Conservation (phyloP, 2,888 invertebrate genomes). For the Matsumyia berberina region DNA sequence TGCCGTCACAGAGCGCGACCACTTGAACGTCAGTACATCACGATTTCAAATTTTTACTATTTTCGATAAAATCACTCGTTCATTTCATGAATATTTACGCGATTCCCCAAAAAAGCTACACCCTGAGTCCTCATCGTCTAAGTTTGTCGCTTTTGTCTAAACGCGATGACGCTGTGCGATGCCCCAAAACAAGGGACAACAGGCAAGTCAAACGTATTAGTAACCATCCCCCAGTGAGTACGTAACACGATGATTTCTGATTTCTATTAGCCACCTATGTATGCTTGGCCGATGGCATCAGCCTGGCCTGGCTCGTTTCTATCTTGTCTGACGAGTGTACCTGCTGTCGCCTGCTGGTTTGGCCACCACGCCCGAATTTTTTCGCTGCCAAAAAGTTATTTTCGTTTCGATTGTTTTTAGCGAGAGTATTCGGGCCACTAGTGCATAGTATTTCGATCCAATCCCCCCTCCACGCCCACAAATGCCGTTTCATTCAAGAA, state of each 20-base stretch:
- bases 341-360: constrained; percentile 29
- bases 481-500: constrained; percentile 54
- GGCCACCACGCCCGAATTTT: constrained; percentile 61
- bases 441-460: constrained; percentile 25
- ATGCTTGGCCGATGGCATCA: constrained; percentile 35
- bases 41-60: constrained; percentile 51
- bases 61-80: constrained; percentile 80
- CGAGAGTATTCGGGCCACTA: constrained; percentile 45
- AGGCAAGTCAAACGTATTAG: constrained; percentile 28
- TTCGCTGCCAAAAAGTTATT: constrained; percentile 61
- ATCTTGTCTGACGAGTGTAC: constrained; percentile 14
- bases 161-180: constrained; percentile 40
- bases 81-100: constrained; percentile 81
- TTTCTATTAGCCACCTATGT: constrained; percentile 27
- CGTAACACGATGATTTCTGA: constrained; percentile 63
- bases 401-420: constrained; percentile 34
- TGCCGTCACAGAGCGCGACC: constrained; percentile 27
- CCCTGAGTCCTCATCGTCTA: constrained; percentile 7
- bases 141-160: constrained; percentile 27
- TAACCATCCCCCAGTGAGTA: constrained; percentile 59
- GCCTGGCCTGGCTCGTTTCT: constrained; percentile 20
- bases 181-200: constrained; percentile 15
- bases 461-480: constrained; percentile 2
- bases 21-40: constrained; percentile 54
- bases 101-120: constrained; percentile 47